Conservation (phyloP, 2,113 vertebrate species). For the Osmerus eperlanus region DNA sequence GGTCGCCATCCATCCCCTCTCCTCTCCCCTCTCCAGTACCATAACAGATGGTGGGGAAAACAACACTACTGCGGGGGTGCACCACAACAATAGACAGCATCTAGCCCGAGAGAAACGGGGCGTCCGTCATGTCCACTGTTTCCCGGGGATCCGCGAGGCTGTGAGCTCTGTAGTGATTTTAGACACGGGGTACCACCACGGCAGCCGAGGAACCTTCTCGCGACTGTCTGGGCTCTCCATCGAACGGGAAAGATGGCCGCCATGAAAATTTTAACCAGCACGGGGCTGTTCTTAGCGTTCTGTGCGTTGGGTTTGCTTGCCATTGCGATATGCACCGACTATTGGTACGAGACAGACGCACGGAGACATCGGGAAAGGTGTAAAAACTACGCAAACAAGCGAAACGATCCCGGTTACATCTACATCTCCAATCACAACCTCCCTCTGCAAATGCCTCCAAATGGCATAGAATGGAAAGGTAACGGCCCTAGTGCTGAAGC, state of each 20-base stretch:
- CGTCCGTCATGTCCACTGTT: slow-evolving; percentile 55
- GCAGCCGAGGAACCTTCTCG: slow-evolving; percentile 68
- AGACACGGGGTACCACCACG: slow-evolving; percentile 63
- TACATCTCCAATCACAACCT: slow-evolving; percentile 85
- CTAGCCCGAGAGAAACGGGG: slow-evolving; percentile 45
- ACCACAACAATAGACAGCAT: slow-evolving; percentile 63
- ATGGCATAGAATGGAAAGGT: slow-evolving; percentile 59
- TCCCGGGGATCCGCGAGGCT: slow-evolving; percentile 49
- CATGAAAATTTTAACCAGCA: slow-evolving; percentile 85
- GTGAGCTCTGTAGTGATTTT: slow-evolving; percentile 63
- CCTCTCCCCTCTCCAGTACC: slow-evolving; percentile 53
- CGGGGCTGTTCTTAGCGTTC: slow-evolving; percentile 82
- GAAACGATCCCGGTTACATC: slow-evolving; percentile 85
- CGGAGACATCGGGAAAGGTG: slow-evolving; percentile 84
- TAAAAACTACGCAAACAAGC: slow-evolving; percentile 84
- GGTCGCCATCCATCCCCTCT: slow-evolving; percentile 65
- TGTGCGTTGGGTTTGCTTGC: slow-evolving; percentile 81
- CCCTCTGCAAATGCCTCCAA: slow-evolving; percentile 80
- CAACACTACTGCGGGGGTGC: slow-evolving; percentile 57
- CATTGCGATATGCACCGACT: slow-evolving; percentile 88
- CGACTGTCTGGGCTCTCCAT: slow-evolving; percentile 68
- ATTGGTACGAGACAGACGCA: slow-evolving; percentile 90
- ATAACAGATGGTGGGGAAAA: slow-evolving; percentile 74
- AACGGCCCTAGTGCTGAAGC: slow-evolving; percentile 50
- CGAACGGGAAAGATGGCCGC: slow-evolving; percentile 80